A percentile compares a stretch with the other conserved stretches of the same genome.
These are phyloP conservation scores for Apostichopus parvimensis DNA, from an alignment of 35 echinoderm and acorn worm genomes.

Conservation along the genomic window DNA sequence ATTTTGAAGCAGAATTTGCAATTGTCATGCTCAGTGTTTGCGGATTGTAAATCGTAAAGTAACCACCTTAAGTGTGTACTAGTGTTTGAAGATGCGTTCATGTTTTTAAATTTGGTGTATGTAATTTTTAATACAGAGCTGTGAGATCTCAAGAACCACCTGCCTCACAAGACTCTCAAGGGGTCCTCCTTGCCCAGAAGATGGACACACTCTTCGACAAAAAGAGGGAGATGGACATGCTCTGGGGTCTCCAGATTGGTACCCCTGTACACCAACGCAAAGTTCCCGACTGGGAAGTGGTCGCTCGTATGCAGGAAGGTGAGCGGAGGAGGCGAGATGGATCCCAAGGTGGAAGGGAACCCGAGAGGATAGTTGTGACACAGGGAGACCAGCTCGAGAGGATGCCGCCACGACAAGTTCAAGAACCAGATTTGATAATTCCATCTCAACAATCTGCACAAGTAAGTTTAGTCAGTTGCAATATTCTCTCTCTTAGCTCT, in stretches of 20 bases:
- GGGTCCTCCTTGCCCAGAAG: conserved; percentile 67
- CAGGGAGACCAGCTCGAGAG: conserved; percentile 30
- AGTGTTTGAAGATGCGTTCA: not conserved
- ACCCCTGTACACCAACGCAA: conserved; percentile 38
- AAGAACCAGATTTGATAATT: conserved; percentile 32
- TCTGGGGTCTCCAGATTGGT: conserved; percentile 57
- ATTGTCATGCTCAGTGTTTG: no score
- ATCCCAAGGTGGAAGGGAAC: conserved; percentile 24
- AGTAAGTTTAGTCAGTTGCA: not conserved
- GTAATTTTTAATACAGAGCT: not conserved
- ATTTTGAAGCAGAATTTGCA: no score
- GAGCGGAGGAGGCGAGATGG: not conserved
- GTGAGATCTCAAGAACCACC: conserved; percentile 16
- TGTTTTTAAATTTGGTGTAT: not conserved
- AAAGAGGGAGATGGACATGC: conserved; percentile 82
- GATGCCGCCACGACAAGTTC: conserved; percentile 47
- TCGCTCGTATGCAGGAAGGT: conserved; percentile 32
- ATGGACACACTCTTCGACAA: conserved; percentile 67
- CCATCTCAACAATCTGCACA: conserved; percentile 4
- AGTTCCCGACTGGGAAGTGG: conserved; percentile 64
- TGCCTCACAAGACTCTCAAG: conserved; percentile 51
- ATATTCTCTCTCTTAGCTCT: no score
- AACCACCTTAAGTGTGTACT: no score
- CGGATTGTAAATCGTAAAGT: no score
- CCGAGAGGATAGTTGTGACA: conserved; percentile 36